Evolutionary conservation across 2,113 vertebrate genomes (phyloP), one percentile per base, ranked within the genome.

Genomic region (Reinhardtius hippoglossoides): DNA sequence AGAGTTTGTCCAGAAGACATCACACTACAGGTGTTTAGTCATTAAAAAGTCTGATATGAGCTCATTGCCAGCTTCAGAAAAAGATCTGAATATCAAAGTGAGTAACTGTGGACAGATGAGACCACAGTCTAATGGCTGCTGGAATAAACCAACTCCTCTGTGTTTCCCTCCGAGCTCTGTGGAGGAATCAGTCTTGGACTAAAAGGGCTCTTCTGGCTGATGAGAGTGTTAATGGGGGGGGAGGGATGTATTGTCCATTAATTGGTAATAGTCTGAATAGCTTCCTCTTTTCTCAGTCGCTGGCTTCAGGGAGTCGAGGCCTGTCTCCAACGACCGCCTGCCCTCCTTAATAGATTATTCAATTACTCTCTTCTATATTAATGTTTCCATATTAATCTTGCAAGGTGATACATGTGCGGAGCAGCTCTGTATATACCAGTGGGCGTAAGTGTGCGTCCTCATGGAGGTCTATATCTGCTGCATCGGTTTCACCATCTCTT

Each of bases 181-280:
- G 74, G 16, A 66, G 71, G 69, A 73, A 83, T 87, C 70, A 42
- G 68, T 78, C 71, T 78, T 63, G 0, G 5, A 61, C 71, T 81
- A 74, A 84, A 79, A 74, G 50, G 60, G 64, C 67, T 85, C 88
- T 74, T 83, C 60, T 76, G 81, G 64, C 66, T 85, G 79, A 90
- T 86, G 86, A 81, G 71, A 88, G 71, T 79, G 78, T 77, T 86
- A 88, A 86, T 81, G 74, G 69, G 73, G 58, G 60, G 67, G 78
- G 59, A 70, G 71, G 74, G 79, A 76, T 71, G 63, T 60, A 70
- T 83, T 79, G 81, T 81, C 66, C 83, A 86, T 77, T 88, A 90
- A 81, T 81, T 81, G 80, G 59, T 74, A 77, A 72, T 63, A 76
- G 78, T 82, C 82, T 84, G 78, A 82, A 82, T 40, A 74, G 64